Conservation (phyloP, 2,797 vertebrate species). For the Notolabrus celidotus region DNA sequence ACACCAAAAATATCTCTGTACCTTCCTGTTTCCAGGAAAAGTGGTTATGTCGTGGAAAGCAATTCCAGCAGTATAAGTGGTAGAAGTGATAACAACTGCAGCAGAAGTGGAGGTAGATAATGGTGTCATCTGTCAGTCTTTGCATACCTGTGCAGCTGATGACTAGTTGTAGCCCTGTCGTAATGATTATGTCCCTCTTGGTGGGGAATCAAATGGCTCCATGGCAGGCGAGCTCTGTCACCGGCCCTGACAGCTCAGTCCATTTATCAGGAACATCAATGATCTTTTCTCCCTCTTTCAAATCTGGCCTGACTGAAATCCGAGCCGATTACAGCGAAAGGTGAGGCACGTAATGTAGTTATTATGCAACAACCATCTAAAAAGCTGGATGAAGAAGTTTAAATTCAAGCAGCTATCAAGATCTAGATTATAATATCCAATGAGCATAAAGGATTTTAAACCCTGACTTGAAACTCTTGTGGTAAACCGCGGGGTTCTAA, state of each 20-base stretch:
- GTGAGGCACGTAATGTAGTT: conserved; percentile 25
- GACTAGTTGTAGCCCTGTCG: conserved; percentile 1
- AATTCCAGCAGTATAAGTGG: not conserved
- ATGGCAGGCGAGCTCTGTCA: conserved; percentile 8
- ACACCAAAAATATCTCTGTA: not conserved
- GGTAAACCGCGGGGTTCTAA: not conserved
- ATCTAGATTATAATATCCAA: not conserved
- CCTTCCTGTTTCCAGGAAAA: not conserved
- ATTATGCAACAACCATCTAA: conserved; percentile 43
- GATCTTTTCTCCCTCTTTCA: conserved; percentile 21
- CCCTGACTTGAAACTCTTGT: not conserved
- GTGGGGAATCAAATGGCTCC: conserved; percentile 7
- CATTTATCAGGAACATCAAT: conserved; percentile 2
- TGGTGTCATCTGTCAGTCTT: not conserved
- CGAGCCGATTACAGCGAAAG: conserved; percentile 47
- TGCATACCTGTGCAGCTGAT: conserved; percentile 14
- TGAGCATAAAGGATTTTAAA: not conserved
- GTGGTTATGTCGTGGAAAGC: not conserved
- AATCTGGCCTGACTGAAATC: conserved; percentile 55
- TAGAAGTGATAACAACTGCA: not conserved
- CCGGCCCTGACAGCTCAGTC: conserved; percentile 1
- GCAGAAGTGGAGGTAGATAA: not conserved
- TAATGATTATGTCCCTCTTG: conserved; percentile 1
- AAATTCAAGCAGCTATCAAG: not conserved
- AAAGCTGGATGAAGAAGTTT: conserved; percentile 1